Evolutionary conservation across 1,140 invertebrate species (phyloP).

Genomic region (Adelges cooleyi): DNA sequence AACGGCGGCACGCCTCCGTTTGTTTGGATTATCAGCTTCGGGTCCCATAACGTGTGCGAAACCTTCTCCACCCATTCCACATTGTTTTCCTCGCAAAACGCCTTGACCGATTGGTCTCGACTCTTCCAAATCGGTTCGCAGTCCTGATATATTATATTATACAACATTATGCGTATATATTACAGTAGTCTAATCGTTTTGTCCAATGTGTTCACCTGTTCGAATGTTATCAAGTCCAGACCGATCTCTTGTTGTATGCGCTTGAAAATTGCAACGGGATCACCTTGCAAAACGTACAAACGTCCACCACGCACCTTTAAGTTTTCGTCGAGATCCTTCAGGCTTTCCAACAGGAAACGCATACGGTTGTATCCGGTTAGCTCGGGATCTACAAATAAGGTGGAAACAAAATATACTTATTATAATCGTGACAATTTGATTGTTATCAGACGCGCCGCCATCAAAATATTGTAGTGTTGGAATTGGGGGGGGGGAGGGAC

Average conservation of each 20-base stretch:
- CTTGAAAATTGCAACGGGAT: conserved; percentile 50
- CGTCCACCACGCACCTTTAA: conserved; percentile 46
- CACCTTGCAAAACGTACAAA: conserved; percentile 51
- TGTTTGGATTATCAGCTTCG: conserved; percentile 49
- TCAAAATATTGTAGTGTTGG: too few species aligned
- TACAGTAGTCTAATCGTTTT: too few species aligned
- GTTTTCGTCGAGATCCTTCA: conserved; percentile 54
- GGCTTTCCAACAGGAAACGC: conserved; percentile 56
- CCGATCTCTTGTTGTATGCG: conserved; percentile 46
- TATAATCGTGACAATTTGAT: too few species aligned
- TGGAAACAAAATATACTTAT: too few species aligned
- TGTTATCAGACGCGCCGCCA: too few species aligned
- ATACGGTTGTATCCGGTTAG: conserved; percentile 55
- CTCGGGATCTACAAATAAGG: conserved; percentile 53
- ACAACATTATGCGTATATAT: too few species aligned
- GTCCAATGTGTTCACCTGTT: conserved; percentile 42
- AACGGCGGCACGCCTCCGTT: conserved; percentile 60
- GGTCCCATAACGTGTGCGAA: conserved; percentile 62
- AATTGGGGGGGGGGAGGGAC: too few species aligned
- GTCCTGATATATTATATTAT: not conserved
- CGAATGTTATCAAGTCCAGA: conserved; percentile 48
- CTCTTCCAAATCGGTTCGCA: conserved; percentile 46
- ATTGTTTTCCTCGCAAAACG: conserved; percentile 44
- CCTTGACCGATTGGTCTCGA: conserved; percentile 48
- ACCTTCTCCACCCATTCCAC: conserved; percentile 48